These are phyloP conservation scores for Rutilus rutilus DNA, from an alignment of 2,113 vertebrate species.

Conservation along the genomic window DNA sequence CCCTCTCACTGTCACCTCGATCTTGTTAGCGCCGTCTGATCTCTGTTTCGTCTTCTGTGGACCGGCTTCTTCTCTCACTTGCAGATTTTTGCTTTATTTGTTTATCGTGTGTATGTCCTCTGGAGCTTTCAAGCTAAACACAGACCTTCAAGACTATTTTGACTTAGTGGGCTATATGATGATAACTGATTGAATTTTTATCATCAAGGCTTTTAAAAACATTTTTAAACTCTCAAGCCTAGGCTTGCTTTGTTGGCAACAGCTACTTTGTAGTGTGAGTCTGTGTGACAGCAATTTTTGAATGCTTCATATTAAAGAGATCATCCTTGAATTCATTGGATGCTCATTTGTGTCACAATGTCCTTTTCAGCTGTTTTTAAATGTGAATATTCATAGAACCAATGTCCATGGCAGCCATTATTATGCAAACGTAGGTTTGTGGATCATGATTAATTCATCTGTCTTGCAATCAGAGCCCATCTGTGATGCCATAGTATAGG, in stretches of 20 bases:
- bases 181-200: neutral
- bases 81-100: neutral
- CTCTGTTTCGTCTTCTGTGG: neutral
- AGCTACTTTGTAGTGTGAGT: neutral
- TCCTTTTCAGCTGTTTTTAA: conserved; percentile 1
- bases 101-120: neutral
- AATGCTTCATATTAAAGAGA: neutral
- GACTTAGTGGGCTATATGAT: neutral
- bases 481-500: neutral
- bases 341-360: conserved; percentile 21
- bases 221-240: neutral
- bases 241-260: neutral
- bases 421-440: conserved; percentile 23
- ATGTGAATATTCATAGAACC: conserved; percentile 15
- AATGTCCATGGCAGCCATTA: neutral
- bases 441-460: neutral
- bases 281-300: neutral
- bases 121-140: neutral
- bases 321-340: neutral
- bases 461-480: neutral
- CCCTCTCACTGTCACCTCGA: neutral
- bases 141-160: neutral
- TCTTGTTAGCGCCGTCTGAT: neutral
- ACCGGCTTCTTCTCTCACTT: neutral
- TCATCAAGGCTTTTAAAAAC: neutral